Evolutionary conservation across 2,888 invertebrate genomes (phyloP).

Genomic region (Leptinotarsa tumamoca): DNA sequence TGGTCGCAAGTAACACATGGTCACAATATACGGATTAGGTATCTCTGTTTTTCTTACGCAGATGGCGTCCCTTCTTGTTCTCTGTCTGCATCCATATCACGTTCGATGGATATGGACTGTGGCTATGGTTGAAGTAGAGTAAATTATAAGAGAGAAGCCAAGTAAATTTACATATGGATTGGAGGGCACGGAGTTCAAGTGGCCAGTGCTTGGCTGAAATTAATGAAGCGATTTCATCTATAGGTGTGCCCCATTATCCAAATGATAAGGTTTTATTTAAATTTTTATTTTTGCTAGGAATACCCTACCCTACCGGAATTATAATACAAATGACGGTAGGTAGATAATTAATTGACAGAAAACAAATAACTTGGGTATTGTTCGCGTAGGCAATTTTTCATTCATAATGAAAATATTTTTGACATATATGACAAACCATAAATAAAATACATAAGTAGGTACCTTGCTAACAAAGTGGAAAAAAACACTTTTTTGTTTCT

Average conservation of each 20-base stretch:
- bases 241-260: neutral
- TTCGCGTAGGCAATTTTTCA: too few species aligned
- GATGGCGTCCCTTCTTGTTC: slow-evolving; percentile 21
- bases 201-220: slow-evolving; percentile 9
- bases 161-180: slow-evolving; percentile 21
- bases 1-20: slow-evolving; percentile 34
- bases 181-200: slow-evolving; percentile 12
- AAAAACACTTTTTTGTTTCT: too few species aligned
- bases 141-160: slow-evolving; percentile 15
- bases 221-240: slow-evolving; percentile 6
- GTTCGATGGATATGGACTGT: slow-evolving; percentile 9
- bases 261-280: too few species aligned
- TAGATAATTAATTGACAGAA: too few species aligned
- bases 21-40: slow-evolving; percentile 9
- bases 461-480: too few species aligned
- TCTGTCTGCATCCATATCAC: slow-evolving; percentile 22
- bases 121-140: slow-evolving; percentile 5
- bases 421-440: too few species aligned
- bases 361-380: too few species aligned
- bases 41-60: slow-evolving; percentile 23
- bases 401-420: too few species aligned
- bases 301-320: too few species aligned
- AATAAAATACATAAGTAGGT: too few species aligned
- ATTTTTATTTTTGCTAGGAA: too few species aligned
- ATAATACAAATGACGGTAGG: too few species aligned